phyloP scores from a whole-genome alignment of 2,888 invertebrate genomes.

The Drosophila kokeensis region DNA sequence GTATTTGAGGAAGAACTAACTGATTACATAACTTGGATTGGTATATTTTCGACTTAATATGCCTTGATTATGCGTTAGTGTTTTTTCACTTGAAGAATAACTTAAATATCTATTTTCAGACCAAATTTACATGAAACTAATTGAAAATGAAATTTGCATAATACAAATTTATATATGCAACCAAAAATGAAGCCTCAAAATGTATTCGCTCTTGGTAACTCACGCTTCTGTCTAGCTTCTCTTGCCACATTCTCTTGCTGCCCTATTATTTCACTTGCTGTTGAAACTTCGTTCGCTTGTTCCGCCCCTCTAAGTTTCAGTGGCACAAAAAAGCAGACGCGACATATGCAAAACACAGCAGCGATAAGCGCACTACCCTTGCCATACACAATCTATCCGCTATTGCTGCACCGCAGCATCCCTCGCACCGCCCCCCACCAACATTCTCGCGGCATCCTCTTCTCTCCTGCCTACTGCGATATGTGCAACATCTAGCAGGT shows the following conservation, averaged over 20 bases:
- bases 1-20: background rate
- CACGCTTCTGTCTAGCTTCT: background rate
- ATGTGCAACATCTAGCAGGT: constrained; percentile 80
- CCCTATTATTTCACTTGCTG: constrained; percentile 10
- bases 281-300: constrained; percentile 3
- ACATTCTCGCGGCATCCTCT: background rate
- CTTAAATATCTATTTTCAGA: background rate
- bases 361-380: constrained; percentile 58
- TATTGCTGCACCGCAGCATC: constrained; percentile 12
- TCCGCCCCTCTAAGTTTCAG: constrained; percentile 17
- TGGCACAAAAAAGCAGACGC: constrained; percentile 59
- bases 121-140: constrained; percentile 7
- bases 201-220: constrained; percentile 2
- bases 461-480: constrained; percentile 41
- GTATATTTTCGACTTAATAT: background rate
- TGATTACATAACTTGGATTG: background rate
- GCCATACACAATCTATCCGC: constrained; percentile 27
- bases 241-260: background rate
- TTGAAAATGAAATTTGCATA: constrained; percentile 29
- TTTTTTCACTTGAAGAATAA: no score
- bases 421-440: no score
- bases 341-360: constrained; percentile 72
- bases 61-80: background rate
- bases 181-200: constrained; percentile 10
- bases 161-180: constrained; percentile 20